These are phyloP conservation scores for Penaeus japonicus DNA, from an alignment of 1,140 invertebrate species.

Conservation along the genomic window DNA sequence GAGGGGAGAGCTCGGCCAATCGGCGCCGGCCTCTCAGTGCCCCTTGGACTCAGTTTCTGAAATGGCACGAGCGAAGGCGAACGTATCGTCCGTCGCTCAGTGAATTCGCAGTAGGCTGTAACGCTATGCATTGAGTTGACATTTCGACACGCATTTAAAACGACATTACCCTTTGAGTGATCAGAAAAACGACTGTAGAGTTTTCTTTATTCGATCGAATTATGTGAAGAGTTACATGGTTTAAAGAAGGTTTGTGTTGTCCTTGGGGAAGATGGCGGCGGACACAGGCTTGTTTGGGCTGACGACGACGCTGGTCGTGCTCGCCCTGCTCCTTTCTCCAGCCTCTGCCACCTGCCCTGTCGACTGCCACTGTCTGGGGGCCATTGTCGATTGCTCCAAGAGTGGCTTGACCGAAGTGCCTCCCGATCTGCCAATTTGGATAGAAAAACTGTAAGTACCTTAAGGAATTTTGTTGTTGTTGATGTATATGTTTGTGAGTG, in stretches of 20 bases:
- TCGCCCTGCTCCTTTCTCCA: neutral
- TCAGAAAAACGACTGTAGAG: too few relatives aligned
- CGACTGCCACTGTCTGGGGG: conserved; percentile 31
- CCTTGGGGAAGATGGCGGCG: conserved; percentile 22
- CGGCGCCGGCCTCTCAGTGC: too few relatives aligned
- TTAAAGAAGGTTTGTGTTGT: neutral
- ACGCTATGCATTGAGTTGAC: neutral
- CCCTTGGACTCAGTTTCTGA: neutral
- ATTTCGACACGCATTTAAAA: neutral
- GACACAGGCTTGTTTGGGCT: neutral
- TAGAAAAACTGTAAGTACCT: conserved; percentile 25
- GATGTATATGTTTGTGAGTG: neutral
- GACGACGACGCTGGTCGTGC: neutral
- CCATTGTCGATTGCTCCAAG: conserved; percentile 36
- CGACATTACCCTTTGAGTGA: neutral
- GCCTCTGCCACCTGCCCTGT: conserved; percentile 6
- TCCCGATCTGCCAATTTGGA: conserved; percentile 15
- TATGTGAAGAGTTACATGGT: neutral
- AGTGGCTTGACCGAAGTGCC: conserved; percentile 15
- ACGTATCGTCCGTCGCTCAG: neutral
- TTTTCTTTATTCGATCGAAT: neutral
- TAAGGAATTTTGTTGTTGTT: neutral
- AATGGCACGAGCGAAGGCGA: neutral
- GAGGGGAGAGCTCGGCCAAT: too few relatives aligned
- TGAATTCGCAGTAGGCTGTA: neutral